Evolutionary conservation across 2,888 invertebrate genomes (phyloP), one percentile per base, ranked within the genome.

Genomic region (Monopis laevigella): DNA sequence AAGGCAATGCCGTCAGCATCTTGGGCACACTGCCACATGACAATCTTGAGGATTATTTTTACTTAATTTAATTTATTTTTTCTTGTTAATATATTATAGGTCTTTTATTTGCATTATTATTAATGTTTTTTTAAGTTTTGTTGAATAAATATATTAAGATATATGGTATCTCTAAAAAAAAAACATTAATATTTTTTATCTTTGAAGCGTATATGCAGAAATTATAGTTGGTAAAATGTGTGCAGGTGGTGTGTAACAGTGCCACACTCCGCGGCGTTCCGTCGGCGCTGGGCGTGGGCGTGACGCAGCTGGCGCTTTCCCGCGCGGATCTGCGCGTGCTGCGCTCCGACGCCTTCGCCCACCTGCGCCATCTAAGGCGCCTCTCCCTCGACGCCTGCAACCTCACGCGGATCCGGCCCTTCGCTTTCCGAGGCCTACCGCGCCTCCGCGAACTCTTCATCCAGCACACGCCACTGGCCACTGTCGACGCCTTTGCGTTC

Each of bases 361-460:
- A 91, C n/a, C 78, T 94, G 45, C 84, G 88, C n/a, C 84, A 88
- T 46, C 78, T 96, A 46, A 86, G 89, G 49, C 92, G 93, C 54
- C 86, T 97, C 36, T 89, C 88, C 10, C 83, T 96, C 53, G 93
- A 94, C 65, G 89, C 90, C 51, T 96, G 96, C 80, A 90, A 93
- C 65, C 90, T 96, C 50, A 86, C 89, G 39, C 83, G 86, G 46
- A 90, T 96, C 52, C 66, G 91, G 54, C 90, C 90, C 39, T 92
- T 93, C 65, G 92, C 94, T 40, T 95, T 96, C 68, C 87, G 91
- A 18, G 93, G 93, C 7, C 70, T 96, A 41, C 87, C 88, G 3
- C 84, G 89, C 10, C 84, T 97, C 5, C 84, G 85, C 56, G 92
- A 88, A 58, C 84, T 93, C 28, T 90, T 92, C 51, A 92, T 96